Evolutionary conservation across 1,140 invertebrate species (phyloP).

Genomic region (Bombus cullumanus): DNA sequence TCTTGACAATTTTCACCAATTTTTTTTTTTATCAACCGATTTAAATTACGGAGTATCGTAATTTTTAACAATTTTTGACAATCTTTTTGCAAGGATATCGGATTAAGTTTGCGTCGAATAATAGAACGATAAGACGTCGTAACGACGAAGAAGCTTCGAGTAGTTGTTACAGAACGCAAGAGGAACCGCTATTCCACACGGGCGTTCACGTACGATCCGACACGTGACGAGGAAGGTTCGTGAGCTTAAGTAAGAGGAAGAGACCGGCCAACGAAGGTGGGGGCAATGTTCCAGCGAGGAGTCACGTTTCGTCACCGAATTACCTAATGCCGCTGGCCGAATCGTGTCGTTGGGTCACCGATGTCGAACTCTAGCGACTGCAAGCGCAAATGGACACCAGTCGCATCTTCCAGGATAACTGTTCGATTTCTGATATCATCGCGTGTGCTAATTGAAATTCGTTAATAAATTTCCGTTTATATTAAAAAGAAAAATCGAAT

Average conservation of each 20-base stretch:
- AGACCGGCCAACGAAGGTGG: not conserved
- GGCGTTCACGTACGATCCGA: slow-evolving; percentile 45
- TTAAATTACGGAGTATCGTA: not conserved
- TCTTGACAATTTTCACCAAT: too few relatives aligned
- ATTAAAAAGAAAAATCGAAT: too few relatives aligned
- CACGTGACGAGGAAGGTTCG: slow-evolving; percentile 50
- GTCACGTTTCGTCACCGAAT: slow-evolving; percentile 58
- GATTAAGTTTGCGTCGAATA: not conserved
- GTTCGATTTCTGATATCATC: not conserved
- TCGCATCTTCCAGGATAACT: too few relatives aligned
- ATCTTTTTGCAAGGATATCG: not conserved
- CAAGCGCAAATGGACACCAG: too few relatives aligned
- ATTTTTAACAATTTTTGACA: not conserved
- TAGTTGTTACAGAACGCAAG: slow-evolving; percentile 59
- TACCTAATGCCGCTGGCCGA: slow-evolving; percentile 50
- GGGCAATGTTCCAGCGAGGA: not conserved
- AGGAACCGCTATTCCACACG: slow-evolving; percentile 68
- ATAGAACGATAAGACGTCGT: not conserved
- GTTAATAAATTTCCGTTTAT: too few relatives aligned
- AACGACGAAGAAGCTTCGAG: slow-evolving; percentile 53
- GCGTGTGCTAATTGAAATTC: not conserved
- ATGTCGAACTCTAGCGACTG: not conserved
- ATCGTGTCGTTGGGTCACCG: slow-evolving; percentile 61
- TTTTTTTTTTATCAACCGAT: not conserved
- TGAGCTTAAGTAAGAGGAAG: slow-evolving; percentile 28